Conservation (phyloP, 2,797 vertebrate genomes). For the Microctenopoma lineatum region DNA sequence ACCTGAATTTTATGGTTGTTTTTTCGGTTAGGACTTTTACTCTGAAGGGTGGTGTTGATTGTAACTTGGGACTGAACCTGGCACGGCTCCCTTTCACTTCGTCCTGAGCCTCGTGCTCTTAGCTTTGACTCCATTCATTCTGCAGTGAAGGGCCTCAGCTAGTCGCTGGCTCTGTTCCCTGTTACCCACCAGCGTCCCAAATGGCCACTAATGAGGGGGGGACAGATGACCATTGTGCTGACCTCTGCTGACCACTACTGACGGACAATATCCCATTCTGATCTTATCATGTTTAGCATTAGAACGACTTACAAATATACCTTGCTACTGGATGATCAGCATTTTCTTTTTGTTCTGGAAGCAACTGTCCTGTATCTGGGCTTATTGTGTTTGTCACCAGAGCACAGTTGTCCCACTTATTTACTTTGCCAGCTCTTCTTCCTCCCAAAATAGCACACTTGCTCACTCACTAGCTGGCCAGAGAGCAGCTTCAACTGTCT, state of each 20-base stretch:
- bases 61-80: slow-evolving; percentile 39
- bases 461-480: slow-evolving; percentile 33
- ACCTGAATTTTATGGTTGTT: too few relatives aligned
- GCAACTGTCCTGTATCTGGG: slow-evolving; percentile 9
- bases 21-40: background rate
- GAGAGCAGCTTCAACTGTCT: slow-evolving; percentile 21
- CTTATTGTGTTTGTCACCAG: slow-evolving; percentile 72
- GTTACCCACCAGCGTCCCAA: slow-evolving; percentile 53
- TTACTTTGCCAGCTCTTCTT: slow-evolving; percentile 44
- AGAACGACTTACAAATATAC: background rate
- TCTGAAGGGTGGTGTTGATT: slow-evolving; percentile 1
- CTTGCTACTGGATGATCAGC: rapidly evolving
- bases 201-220: slow-evolving; percentile 68
- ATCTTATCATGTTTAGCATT: background rate
- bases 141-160: slow-evolving; percentile 53
- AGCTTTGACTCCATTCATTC: slow-evolving; percentile 57
- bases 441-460: slow-evolving; percentile 66
- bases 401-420: slow-evolving; percentile 56
- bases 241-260: background rate
- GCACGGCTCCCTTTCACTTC: slow-evolving; percentile 48
- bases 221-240: slow-evolving; percentile 55
- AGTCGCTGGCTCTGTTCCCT: slow-evolving; percentile 61
- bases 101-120: slow-evolving; percentile 34
- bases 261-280: background rate
- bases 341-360: background rate